Evolutionary conservation across 2,113 vertebrate species (phyloP).

Genomic region (Murina feae): DNA sequence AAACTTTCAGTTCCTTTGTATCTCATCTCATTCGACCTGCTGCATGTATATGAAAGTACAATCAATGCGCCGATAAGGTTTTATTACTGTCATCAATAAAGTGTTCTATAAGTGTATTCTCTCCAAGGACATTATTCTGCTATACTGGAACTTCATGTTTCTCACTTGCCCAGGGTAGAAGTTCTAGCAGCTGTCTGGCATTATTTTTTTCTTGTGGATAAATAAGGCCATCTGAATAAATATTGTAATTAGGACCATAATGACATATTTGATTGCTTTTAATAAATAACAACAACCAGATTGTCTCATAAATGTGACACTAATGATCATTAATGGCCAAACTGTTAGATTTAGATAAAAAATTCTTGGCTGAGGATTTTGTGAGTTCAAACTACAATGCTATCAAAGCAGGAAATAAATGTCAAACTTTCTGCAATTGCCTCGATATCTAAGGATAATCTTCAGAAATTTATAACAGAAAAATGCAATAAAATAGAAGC

Average conservation of each 20-base stretch:
- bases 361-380: slow-evolving; percentile 66
- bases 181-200: slow-evolving; percentile 53
- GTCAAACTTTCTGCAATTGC: slow-evolving; percentile 3
- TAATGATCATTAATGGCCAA: slow-evolving; percentile 75
- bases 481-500: not conserved
- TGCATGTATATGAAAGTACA: not conserved
- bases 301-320: slow-evolving; percentile 62
- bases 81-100: not conserved
- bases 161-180: slow-evolving; percentile 47
- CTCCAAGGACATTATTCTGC: not conserved
- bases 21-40: not conserved
- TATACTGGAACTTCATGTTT: not conserved
- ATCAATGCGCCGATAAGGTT: not conserved
- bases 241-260: slow-evolving; percentile 71
- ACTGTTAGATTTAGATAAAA: slow-evolving; percentile 59
- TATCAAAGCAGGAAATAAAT: slow-evolving; percentile 52
- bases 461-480: slow-evolving; percentile 16
- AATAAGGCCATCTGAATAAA: slow-evolving; percentile 71
- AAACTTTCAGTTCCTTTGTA: not conserved
- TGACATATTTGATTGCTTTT: slow-evolving; percentile 68
- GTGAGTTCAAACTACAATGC: not conserved
- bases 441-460: slow-evolving; percentile 16
- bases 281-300: slow-evolving; percentile 70
- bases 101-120: not conserved
- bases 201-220: slow-evolving; percentile 55